Conservation (phyloP, 2,113 vertebrate genomes). For the Zingel zingel region DNA sequence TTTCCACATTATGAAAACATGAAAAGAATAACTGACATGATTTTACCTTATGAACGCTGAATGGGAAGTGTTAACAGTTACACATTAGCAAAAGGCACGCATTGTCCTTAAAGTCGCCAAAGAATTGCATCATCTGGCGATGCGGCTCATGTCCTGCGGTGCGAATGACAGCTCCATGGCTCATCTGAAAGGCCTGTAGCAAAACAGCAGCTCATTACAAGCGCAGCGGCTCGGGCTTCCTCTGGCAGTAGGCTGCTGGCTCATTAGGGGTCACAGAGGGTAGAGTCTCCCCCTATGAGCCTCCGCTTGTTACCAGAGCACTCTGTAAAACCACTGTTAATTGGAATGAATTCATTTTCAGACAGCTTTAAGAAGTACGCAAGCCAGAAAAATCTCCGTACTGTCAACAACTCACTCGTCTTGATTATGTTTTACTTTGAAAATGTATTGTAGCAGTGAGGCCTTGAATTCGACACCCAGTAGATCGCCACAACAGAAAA, state of each 20-base stretch:
- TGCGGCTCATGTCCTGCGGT: slow-evolving; percentile 51
- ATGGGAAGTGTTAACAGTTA: slow-evolving; percentile 8
- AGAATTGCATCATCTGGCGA: slow-evolving; percentile 53
- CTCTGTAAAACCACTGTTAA: slow-evolving; percentile 46
- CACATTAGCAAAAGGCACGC: slow-evolving; percentile 19
- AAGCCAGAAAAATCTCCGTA: slow-evolving; percentile 1
- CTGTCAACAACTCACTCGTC: not conserved
- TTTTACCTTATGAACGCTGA: not conserved
- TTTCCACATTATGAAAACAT: not conserved
- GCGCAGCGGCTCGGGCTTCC: slow-evolving; percentile 56
- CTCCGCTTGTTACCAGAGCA: slow-evolving; percentile 58
- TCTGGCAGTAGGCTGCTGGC: slow-evolving; percentile 62
- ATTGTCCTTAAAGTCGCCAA: slow-evolving; percentile 54
- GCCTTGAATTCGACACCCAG: not conserved
- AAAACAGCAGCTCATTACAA: slow-evolving; percentile 72
- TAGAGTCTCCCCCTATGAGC: slow-evolving; percentile 50
- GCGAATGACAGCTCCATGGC: slow-evolving; percentile 70
- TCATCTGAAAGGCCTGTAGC: slow-evolving; percentile 69
- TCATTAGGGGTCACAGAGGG: slow-evolving; percentile 76
- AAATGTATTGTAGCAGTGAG: not conserved
- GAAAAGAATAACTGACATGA: not conserved
- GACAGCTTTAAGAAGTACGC: slow-evolving; percentile 20
- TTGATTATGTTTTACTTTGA: not conserved
- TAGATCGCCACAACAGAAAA: not conserved
- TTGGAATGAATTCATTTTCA: slow-evolving; percentile 58